Evolutionary conservation across 2,797 vertebrate species (phyloP).

Genomic region (Chiloscyllium punctatum): DNA sequence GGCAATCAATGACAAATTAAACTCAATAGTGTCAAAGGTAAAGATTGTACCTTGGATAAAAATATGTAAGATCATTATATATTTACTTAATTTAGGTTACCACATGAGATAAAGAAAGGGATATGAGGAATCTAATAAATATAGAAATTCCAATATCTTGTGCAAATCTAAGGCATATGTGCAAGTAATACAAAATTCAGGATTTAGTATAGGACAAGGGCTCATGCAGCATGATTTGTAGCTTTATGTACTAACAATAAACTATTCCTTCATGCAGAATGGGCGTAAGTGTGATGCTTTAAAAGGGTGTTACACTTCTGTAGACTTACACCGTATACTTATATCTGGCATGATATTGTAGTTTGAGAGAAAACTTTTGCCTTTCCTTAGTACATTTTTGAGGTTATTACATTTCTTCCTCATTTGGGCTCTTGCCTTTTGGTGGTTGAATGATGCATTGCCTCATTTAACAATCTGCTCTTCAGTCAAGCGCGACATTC

Average conservation of each 20-base stretch:
- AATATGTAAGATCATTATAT: background rate
- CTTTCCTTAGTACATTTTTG: background rate
- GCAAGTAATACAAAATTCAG: background rate
- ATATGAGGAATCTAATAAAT: background rate
- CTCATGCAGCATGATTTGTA: background rate
- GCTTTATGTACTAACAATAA: background rate
- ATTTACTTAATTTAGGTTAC: background rate
- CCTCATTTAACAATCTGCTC: background rate
- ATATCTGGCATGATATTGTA: background rate
- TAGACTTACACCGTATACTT: no score
- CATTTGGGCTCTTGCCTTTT: background rate
- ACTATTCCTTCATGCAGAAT: background rate
- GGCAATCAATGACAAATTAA: background rate
- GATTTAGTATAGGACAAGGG: background rate
- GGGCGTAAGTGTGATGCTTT: background rate
- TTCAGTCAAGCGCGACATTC: background rate
- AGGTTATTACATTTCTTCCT: background rate
- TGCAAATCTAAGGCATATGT: background rate
- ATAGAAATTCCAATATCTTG: background rate
- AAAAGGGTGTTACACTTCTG: no score
- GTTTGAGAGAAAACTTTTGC: background rate
- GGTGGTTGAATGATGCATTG: background rate
- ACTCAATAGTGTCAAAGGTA: background rate
- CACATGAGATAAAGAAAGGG: background rate
- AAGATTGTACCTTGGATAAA: background rate